Percentiles rank a stretch among this genome's conserved stretches.
phyloP scores from a whole-genome alignment of 2,888 invertebrate genomes.

The Stenichneumon culpator region DNA sequence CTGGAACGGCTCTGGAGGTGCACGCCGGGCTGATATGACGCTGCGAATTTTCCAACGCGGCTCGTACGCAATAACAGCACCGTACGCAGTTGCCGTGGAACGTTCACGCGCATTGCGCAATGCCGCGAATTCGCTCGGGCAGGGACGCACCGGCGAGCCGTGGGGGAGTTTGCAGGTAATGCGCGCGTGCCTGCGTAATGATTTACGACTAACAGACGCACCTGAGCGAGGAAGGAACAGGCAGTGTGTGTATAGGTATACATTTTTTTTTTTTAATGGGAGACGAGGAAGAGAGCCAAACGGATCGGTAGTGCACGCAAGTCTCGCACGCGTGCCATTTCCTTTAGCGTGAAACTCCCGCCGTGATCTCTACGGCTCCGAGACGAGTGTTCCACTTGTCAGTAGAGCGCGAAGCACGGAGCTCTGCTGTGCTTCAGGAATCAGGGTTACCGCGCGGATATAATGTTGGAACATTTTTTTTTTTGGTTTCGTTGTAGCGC shows the following conservation, averaged over 20 bases:
- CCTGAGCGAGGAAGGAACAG: constrained; percentile 49
- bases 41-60: constrained; percentile 33
- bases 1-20: neutral
- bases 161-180: constrained; percentile 13
- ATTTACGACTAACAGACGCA: constrained; percentile 55
- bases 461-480: constrained; percentile 1
- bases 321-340: constrained; percentile 54
- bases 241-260: neutral
- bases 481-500: neutral
- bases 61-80: constrained; percentile 28
- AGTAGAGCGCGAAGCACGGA: constrained; percentile 49
- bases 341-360: constrained; percentile 53
- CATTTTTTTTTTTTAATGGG: too few species aligned
- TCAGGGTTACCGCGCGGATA: constrained; percentile 16
- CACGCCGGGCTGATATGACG: constrained; percentile 20
- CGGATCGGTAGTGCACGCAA: neutral
- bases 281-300: neutral
- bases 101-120: constrained; percentile 46
- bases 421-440: constrained; percentile 23
- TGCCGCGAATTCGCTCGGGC: neutral
- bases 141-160: constrained; percentile 4
- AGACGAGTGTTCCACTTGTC: constrained; percentile 61
- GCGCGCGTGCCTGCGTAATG: constrained; percentile 49
- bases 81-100: constrained; percentile 11
- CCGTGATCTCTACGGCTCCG: constrained; percentile 41